phyloP scores from a whole-genome alignment of 2,797 vertebrate species.

The Coilia nasus region DNA sequence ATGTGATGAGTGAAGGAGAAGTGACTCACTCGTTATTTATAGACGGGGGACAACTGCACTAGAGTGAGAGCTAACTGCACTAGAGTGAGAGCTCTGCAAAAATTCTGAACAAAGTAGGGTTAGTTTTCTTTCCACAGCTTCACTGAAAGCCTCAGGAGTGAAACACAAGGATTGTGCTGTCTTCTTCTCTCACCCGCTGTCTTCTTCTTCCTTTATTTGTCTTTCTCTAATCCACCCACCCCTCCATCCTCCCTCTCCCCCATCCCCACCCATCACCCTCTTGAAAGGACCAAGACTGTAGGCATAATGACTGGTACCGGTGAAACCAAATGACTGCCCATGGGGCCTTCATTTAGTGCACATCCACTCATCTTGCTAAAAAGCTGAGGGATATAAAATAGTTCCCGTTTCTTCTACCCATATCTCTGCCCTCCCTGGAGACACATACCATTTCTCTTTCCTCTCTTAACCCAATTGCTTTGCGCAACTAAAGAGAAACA shows the following conservation, averaged over 20 bases:
- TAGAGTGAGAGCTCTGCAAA: not conserved
- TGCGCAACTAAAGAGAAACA: not conserved
- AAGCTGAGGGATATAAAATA: not conserved
- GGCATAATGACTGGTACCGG: conserved; percentile 7
- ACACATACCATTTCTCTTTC: not conserved
- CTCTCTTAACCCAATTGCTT: not conserved
- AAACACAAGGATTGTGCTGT: not conserved
- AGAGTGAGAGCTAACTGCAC: not conserved
- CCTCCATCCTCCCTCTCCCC: not conserved
- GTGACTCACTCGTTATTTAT: not conserved
- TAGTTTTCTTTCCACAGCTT: not conserved
- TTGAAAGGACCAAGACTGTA: not conserved
- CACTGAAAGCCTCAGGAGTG: conserved; percentile 7
- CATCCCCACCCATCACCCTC: not conserved
- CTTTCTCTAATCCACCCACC: not conserved
- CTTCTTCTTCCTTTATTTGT: not conserved
- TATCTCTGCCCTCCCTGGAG: not conserved
- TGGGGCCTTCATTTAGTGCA: not conserved
- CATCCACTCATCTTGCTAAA: conserved; percentile 1
- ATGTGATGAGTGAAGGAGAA: not conserved
- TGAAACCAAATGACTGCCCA: conserved; percentile 7
- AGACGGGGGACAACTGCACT: not conserved
- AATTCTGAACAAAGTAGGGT: not conserved
- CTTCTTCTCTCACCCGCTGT: not conserved
- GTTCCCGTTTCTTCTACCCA: not conserved